Evolutionary conservation across 2,797 vertebrate genomes (phyloP), one percentile per base, ranked within the genome.

Genomic region (Avahi laniger): DNA sequence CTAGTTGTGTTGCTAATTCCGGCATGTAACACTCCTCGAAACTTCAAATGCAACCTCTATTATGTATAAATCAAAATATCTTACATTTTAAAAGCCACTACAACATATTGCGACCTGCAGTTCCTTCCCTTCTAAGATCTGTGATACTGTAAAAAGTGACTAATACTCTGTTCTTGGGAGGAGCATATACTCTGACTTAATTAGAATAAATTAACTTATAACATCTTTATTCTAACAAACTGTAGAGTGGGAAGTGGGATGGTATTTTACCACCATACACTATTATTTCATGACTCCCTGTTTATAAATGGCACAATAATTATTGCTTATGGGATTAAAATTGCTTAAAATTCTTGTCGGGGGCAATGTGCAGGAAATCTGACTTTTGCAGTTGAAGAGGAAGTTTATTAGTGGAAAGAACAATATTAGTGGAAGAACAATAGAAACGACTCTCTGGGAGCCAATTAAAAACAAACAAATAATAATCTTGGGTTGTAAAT

Each of bases 191-290:
- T 91, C 38, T 85, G 24, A 93, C 79, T 93, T 97, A 93, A 86
- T 94, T 89, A 89, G 76, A 92, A 92, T 48, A 94, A 96, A 97
- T 93, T 73, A 96, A 84, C 54, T 46, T 86, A 73, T 48, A 95
- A 93, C 61, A 82, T 81, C 59, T 91, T 86, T 88, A 75, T 79
- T 92, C 35, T 72, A 86, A 73, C 59, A 63, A 89, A 54, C 20
- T n/a, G 28, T 30, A 70, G n/a, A 80, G 72, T 90, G 30, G 87
- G 54, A 84, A 81, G 54, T 83, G 52, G 83, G 57, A 72, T 91
- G 61, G 20, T 41, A 26, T 52, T 81, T 4, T 82, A 70, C 43
- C 7, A 91, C 24, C 0, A 18, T 15, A 70, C 14, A 54, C 69
- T 94, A 48, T 87, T 93, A 95, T 93, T 88, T 81, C n/a, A 86